Evolutionary conservation across 2,888 invertebrate species (phyloP).

Genomic region (Iselma pallidipennis): DNA sequence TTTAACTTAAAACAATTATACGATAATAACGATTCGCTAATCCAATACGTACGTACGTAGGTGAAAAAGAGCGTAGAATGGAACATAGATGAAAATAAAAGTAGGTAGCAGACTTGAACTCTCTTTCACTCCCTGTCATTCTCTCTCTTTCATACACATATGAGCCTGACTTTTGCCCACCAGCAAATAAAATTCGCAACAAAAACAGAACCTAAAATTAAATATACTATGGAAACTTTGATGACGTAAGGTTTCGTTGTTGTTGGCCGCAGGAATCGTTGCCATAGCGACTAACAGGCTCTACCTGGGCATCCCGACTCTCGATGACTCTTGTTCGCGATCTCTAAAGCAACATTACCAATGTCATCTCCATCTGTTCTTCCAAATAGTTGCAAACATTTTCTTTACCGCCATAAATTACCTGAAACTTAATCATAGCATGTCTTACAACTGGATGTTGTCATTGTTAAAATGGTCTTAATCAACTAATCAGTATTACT

Average conservation of each 20-base stretch:
- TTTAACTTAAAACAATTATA: background rate
- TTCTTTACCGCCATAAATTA: background rate
- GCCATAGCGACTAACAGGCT: slow-evolving; percentile 28
- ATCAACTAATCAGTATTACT: no score
- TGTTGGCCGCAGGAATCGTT: slow-evolving; percentile 29
- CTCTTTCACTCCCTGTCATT: background rate
- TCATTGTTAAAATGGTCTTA: no score
- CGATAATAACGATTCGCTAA: background rate
- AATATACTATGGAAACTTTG: slow-evolving; percentile 30
- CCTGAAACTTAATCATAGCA: no score
- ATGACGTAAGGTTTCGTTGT: slow-evolving; percentile 33
- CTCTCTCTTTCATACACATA: background rate
- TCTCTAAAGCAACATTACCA: background rate
- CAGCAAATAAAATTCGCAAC: slow-evolving; percentile 30
- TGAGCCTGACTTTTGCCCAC: slow-evolving; percentile 12
- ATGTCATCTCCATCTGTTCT: background rate
- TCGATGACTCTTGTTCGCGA: slow-evolving; percentile 13
- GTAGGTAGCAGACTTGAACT: background rate
- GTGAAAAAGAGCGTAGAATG: background rate
- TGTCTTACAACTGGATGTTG: no score
- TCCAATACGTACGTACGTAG: background rate
- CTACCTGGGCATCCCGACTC: slow-evolving; percentile 20
- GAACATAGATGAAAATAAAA: background rate
- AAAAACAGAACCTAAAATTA: slow-evolving; percentile 41
- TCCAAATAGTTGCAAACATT: no score